Evolutionary conservation across 2,888 invertebrate genomes (phyloP), one percentile per base, ranked within the genome.

Genomic region (Polydesmus complanatus): DNA sequence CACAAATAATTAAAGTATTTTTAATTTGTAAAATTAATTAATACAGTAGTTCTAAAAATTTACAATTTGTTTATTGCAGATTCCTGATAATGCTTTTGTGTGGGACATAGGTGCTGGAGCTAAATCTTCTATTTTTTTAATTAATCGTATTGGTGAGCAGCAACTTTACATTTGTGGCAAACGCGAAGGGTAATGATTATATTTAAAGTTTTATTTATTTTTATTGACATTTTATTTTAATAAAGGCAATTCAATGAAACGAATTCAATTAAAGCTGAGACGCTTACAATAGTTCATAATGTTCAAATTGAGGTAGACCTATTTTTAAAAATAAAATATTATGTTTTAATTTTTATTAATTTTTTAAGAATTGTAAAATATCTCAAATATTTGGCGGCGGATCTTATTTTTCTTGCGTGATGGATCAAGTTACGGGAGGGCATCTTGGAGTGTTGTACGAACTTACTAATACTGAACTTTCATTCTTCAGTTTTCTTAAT

Each of bases 151-250:
- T 2, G 68, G 68, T 37, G 78, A 81, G 71, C 80, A 82, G 67
- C 81, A 82, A 68, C 78, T 86, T 68, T 83, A 81, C 70, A 85
- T 81, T 70, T 78, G 84, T 73, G 86, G 86, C 1, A 83, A 82
- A 72, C 79, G 80, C 64, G 85, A 86, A 73, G 67, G 68, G 73
- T 72, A 64, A 58, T 82, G n/a, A 83, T 71, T 37, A 37, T 37
- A 14, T 37, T 80, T 78, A 8, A 22, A 19, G 49, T 60, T 47
- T 56, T 54, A 19, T n/a, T 26, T 11, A 37, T 27, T 25, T 37
- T 55, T 18, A n/a, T 26, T 37, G 27, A 3, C 56, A 2, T 54
- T 52, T 11, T 52, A 21, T 51, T 51, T 51, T 22, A 51, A n/a
- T 51, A 51, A 14, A 51, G 51, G 51, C 51, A n/a, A 19, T 21